Evolutionary conservation across 2,113 vertebrate species (phyloP), one percentile per base, ranked within the genome.

Genomic region (Engraulis encrasicolus): DNA sequence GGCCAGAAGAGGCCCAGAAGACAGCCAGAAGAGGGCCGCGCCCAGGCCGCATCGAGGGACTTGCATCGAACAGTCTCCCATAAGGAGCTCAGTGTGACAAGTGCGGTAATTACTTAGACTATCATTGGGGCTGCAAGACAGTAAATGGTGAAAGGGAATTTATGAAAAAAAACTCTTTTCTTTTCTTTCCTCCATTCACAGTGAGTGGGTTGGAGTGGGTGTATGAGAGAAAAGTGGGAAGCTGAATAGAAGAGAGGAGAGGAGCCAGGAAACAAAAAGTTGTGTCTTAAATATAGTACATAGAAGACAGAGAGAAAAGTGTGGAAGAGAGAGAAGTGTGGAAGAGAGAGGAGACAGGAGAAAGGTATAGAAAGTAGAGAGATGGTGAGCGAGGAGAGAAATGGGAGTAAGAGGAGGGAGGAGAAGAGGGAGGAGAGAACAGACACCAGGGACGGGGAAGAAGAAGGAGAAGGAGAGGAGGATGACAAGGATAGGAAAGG

Each of bases 21-120:
- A n/a, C n/a, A n/a, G n/a, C n/a, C n/a, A n/a, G n/a, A n/a, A n/a
- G n/a, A 45, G 40, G 40, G 40, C 40, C 40, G 40, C 40, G 4
- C 40, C 40, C 40, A 9, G 40, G 40, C 40, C 40, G 9, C 40
- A 45, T 45, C 40, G n/a, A n/a, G n/a, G n/a, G n/a, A n/a, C n/a
- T n/a, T 45, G 40, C 40, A 45, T 45, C 4, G 40, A 45, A 9
- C n/a, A n/a, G n/a, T n/a, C 50, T 18, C 50, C 58, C 6, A n/a
- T 14, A 9, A 31, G 66, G 66, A 74, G 58, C 58, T 66, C 11
- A 74, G 66, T 23, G 66, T 58, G 50, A 81, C 80, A 37, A 40
- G 49, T 6, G 80, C 50, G 40, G 52, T 81, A 36, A 81, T 58
- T 50, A 74, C 66, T 74, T 74, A 74, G 31, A 31, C 66, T 18